Percentiles rank a stretch among this genome's conserved stretches.
Evolutionary conservation across 2,888 invertebrate genomes (phyloP).

Genomic region (Tipula confusa): DNA sequence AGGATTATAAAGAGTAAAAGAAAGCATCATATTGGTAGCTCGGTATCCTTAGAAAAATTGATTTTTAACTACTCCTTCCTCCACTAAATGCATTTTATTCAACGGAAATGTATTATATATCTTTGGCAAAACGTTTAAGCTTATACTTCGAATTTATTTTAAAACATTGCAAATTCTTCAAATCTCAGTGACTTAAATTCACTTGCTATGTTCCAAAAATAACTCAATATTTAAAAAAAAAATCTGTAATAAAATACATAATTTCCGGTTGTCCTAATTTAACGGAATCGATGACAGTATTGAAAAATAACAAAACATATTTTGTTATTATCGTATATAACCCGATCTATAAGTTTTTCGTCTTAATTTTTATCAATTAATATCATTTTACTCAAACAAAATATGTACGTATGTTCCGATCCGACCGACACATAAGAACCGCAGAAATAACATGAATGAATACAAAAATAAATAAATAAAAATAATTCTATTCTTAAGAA

Average conservation of each 20-base stretch:
- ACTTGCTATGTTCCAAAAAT: too few relatives aligned
- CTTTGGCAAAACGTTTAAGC: too few relatives aligned
- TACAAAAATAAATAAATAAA: not conserved
- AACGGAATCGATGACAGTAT: not conserved
- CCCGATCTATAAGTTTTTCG: not conserved
- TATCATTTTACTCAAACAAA: not conserved
- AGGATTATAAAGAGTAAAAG: too few relatives aligned
- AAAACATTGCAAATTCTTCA: too few relatives aligned
- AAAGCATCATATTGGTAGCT: too few relatives aligned
- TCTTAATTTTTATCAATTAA: slow-evolving; percentile 3
- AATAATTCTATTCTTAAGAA: not conserved
- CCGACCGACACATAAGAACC: not conserved
- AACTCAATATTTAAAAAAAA: too few relatives aligned
- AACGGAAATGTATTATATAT: too few relatives aligned
- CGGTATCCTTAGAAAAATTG: too few relatives aligned
- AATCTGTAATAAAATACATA: not conserved
- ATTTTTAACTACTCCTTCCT: too few relatives aligned
- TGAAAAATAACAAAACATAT: not conserved
- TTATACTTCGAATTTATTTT: too few relatives aligned
- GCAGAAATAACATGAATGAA: not conserved
- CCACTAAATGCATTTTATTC: too few relatives aligned
- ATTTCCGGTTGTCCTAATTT: slow-evolving; percentile 3
- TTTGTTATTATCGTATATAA: not conserved
- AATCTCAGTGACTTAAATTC: too few relatives aligned
- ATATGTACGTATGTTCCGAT: not conserved